Base-by-base conservation (phyloP, 1,140 invertebrate species). In the Meloidogyne floridensis region DNA sequence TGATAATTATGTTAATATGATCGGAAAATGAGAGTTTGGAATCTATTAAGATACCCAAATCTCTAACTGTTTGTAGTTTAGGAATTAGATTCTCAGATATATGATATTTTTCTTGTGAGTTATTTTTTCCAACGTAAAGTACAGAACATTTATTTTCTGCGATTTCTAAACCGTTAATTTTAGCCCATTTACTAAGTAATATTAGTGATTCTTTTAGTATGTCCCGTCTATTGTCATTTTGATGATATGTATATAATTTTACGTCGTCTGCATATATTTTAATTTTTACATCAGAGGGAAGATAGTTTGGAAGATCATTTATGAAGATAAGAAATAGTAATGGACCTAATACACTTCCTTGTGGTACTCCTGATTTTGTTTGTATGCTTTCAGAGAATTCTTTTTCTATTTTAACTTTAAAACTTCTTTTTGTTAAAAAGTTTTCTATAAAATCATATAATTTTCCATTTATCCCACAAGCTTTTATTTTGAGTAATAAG, bases 261-360 rank as follows among this genome's bases (percentile, higher is more conserved):
- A 51, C 76, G 47, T 78, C 76, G 56, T 78, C 76, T 4, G 76
- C 76, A 69, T 72, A 78, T 18, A 78, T 65, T 72, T 72, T 72
- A n/a, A 65, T 65, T 9, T 47, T 51, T n/a, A 78, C 11, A 10
- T 20, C 71, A 7, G 6, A 6, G 6, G 71, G 5, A 54, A 18
- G 32, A 69, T n/a, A 71, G 51, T 18, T 9, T 15, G 76, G 76
- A 4, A 78, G 76, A 18, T 78, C 76, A 78, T 78, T 78, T n/a
- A 78, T 78, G 47, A 71, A 78, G 5, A 78, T 78, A 6, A 78
- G n/a, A 65, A 69, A 78, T 13, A 78, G 76, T n/a, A 78, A 51
- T 78, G 76, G 76, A 42, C 76, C 76, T 13, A 78, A 51, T 10
- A 78, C 76, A 78, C 76, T 78, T 6, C 76, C 56, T 43, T 78